Evolutionary conservation across 2,113 vertebrate species (phyloP), one percentile per base, ranked within the genome.

Genomic region (Solea solea): DNA sequence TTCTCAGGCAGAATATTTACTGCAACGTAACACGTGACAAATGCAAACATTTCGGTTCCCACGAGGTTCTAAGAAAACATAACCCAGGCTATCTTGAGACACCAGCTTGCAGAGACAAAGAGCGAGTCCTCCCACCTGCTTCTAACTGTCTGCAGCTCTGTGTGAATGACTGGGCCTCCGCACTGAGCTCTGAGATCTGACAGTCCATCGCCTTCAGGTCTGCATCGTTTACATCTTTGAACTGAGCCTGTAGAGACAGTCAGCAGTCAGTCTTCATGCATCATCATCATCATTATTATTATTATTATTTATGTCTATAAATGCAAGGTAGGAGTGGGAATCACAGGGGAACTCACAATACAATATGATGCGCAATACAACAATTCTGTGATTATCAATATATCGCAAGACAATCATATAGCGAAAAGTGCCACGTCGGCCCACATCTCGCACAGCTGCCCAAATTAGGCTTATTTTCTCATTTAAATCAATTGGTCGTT

Each of bases 91-190:
- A 6, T 46, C 8, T 46, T 8, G 4, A 12, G 40, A 40, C 12
- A 11, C 0, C 25, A 25, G 5, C 7, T 51, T 39, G 1, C 16
- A 42, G 7, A 21, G 8, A 62, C 34, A 34, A 34, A 34, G 5
- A 34, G 34, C 3, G 34, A 34, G 34, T 34, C 34, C 34, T 34
- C 34, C 34, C 82, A 97, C 97, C 96, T 74, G 94, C 53, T 25
- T 98, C 96, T 59, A 97, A 90, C 13, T 96, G 96, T 52, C 93
- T 95, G 92, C 96, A 97, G 92, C 82, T 94, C 84, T 96, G 96
- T 54, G 92, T 95, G 46, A 95, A 64, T 25, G 69, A 74, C 78
- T 96, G 95, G 54, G 95, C 81, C 77, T 95, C 91, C 0, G 82
- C 58, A 0, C 85, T 89, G n/a, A 96, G 94, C 0, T 86, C 82